Evolutionary conservation across 1,140 invertebrate genomes (phyloP).

Genomic region (Spodoptera litura): DNA sequence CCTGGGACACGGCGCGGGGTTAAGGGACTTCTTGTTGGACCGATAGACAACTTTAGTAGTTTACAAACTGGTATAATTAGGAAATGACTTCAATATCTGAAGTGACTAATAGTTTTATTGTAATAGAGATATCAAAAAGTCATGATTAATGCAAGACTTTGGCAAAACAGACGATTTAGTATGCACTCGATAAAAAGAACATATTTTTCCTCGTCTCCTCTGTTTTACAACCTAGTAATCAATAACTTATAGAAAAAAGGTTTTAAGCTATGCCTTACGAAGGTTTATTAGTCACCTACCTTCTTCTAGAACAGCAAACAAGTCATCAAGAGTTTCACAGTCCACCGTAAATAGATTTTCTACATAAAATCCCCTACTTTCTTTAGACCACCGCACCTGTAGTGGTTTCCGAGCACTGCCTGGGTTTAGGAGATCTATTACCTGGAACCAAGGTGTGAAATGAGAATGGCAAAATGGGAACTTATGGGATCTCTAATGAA

Average conservation of each 20-base stretch:
- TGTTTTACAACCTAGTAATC: too few species aligned
- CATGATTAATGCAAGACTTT: too few species aligned
- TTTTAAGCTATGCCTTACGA: background rate
- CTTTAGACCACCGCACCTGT: conserved; percentile 96
- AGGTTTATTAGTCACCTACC: conserved; percentile 85
- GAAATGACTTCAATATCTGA: too few species aligned
- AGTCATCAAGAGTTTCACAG: conserved; percentile 97
- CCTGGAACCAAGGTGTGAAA: conserved; percentile 86
- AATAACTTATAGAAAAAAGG: background rate
- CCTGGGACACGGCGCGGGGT: conserved; percentile 81
- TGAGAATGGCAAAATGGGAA: background rate
- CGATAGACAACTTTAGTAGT: too few species aligned
- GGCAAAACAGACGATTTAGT: too few species aligned
- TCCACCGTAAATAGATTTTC: conserved; percentile 98
- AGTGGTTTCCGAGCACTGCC: conserved; percentile 93
- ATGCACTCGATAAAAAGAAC: too few species aligned
- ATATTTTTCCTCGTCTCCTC: too few species aligned
- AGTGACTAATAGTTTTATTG: too few species aligned
- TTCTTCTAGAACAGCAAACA: conserved; percentile 97
- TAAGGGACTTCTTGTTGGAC: too few species aligned
- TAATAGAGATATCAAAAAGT: too few species aligned
- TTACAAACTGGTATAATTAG: too few species aligned
- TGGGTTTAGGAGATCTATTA: conserved; percentile 97
- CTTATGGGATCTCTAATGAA: too few species aligned
- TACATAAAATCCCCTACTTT: conserved; percentile 96